Conservation (phyloP, 2,888 invertebrate species). For the Dyspetes luteomarginatus region DNA sequence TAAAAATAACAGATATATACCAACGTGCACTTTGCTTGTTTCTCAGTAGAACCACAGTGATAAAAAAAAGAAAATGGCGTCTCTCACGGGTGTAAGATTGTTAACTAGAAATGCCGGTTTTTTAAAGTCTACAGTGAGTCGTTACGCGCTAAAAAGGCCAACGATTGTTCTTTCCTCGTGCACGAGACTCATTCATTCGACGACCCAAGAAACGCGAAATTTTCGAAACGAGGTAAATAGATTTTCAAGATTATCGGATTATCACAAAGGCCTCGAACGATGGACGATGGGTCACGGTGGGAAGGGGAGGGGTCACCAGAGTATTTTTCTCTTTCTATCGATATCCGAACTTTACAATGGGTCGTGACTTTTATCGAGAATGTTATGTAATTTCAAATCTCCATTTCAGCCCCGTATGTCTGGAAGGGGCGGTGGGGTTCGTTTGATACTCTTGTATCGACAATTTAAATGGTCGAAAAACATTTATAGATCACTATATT, state of each 20-base stretch:
- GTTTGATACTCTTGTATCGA: neutral
- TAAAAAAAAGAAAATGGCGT: conserved; percentile 78
- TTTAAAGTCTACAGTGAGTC: conserved; percentile 71
- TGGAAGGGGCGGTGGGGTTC: neutral
- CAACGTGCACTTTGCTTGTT: conserved; percentile 26
- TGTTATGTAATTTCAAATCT: conserved; percentile 31
- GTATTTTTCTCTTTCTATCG: neutral
- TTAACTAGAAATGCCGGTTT: conserved; percentile 76
- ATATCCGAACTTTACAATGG: neutral
- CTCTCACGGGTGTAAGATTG: conserved; percentile 76
- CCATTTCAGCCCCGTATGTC: neutral
- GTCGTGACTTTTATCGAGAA: neutral
- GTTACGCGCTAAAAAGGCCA: conserved; percentile 61
- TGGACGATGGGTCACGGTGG: neutral
- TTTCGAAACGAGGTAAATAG: conserved; percentile 46
- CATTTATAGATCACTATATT: neutral
- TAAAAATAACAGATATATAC: neutral
- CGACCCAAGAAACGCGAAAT: conserved; percentile 62
- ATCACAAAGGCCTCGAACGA: neutral
- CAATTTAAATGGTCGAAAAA: neutral
- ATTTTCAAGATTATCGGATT: neutral
- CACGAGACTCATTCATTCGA: conserved; percentile 70
- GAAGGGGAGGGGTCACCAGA: neutral
- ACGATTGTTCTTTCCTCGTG: conserved; percentile 55
- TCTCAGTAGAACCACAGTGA: neutral